These are phyloP conservation scores for Manis crassicaudata DNA, from an alignment of 2,797 vertebrate genomes.

Conservation along the genomic window DNA sequence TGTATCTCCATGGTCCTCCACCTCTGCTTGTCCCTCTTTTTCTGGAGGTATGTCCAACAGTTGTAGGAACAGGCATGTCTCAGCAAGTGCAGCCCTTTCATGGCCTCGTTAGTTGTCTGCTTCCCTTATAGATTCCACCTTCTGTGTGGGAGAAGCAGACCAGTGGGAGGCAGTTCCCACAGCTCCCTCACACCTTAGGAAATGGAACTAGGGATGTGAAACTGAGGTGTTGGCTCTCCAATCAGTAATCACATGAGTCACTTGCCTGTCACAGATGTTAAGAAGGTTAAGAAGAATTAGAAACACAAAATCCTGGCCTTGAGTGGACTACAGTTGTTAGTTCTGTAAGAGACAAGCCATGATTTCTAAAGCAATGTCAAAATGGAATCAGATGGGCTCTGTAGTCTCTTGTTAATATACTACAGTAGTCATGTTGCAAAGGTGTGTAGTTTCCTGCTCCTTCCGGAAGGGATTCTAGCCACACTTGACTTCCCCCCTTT, in stretches of 20 bases:
- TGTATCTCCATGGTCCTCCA: background rate
- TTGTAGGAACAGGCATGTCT: background rate
- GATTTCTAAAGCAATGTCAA: background rate
- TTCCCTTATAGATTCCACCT: background rate
- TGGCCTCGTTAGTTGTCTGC: background rate
- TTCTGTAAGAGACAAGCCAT: background rate
- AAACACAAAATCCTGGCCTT: background rate
- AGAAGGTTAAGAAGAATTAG: conserved; percentile 57
- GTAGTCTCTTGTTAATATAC: background rate
- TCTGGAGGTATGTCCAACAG: background rate
- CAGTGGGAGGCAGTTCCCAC: conserved; percentile 1
- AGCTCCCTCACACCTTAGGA: conserved; percentile 65
- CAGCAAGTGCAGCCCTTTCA: background rate
- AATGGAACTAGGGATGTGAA: conserved; percentile 39
- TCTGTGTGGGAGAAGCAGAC: background rate
- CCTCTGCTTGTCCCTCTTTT: background rate
- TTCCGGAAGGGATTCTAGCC: background rate
- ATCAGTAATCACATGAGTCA: conserved; percentile 54
- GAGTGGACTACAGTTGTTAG: background rate
- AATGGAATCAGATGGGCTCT: background rate
- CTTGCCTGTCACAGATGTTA: conserved; percentile 58
- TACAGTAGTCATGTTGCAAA: background rate
- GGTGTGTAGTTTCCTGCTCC: background rate
- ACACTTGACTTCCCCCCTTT: background rate
- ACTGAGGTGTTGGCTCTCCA: conserved; percentile 49